These are phyloP conservation scores for Prostheceraeus crozeri DNA, from an alignment of 2,888 invertebrate species.

Conservation along the genomic window DNA sequence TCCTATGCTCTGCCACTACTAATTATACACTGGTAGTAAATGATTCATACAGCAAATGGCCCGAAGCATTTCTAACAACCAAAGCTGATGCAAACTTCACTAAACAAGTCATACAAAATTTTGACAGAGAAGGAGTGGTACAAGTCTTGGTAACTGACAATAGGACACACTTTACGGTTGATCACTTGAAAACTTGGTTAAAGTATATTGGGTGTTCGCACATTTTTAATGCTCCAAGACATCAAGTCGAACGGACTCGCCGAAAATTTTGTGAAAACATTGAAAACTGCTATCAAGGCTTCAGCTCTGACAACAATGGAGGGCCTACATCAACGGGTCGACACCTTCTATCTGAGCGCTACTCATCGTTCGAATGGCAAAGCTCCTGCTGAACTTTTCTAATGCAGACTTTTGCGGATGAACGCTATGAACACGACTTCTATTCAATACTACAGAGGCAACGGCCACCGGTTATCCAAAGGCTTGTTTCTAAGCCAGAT, in stretches of 20 bases:
- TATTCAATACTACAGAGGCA: no score
- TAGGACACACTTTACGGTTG: neutral
- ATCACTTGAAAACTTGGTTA: neutral
- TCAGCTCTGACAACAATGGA: neutral
- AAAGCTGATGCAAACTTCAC: neutral
- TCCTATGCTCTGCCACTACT: no score
- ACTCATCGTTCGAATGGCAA: no score
- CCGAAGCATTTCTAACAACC: slow-evolving; percentile 3
- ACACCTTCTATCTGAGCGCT: no score
- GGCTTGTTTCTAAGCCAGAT: no score
- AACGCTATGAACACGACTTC: no score
- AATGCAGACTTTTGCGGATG: no score
- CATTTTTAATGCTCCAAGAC: neutral
- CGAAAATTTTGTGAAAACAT: slow-evolving; percentile 11
- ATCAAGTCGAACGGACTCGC: slow-evolving; percentile 18
- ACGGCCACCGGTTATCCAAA: no score
- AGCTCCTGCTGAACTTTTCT: no score
- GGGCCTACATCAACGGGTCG: no score
- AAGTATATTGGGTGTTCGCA: slow-evolving; percentile 7
- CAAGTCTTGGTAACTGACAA: slow-evolving; percentile 7
- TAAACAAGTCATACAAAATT: neutral
- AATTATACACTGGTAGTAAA: neutral
- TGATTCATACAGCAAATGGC: slow-evolving; percentile 1
- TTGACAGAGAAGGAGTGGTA: neutral
- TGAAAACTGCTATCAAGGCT: neutral